These are phyloP conservation scores for Andrena camellia DNA, from an alignment of 2,888 invertebrate genomes.

Conservation along the genomic window DNA sequence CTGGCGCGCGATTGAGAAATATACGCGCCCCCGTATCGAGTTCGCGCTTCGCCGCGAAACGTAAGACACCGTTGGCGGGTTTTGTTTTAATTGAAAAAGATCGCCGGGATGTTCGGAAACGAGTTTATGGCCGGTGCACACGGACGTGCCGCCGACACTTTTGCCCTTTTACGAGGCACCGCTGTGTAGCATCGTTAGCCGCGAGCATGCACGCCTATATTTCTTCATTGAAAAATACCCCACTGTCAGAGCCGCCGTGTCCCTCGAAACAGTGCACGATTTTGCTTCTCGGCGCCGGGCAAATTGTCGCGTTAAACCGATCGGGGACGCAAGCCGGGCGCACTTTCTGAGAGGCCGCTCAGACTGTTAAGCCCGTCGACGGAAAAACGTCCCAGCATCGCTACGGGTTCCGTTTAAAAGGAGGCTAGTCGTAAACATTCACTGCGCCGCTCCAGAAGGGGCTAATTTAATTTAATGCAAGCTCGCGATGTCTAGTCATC, in stretches of 20 bases:
- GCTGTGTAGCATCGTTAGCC: conserved; percentile 18
- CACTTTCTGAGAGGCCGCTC: no score
- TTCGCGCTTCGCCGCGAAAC: background rate
- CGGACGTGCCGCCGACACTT: conserved; percentile 15
- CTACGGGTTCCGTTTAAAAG: background rate
- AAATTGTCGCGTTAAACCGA: background rate
- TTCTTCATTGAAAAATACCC: conserved; percentile 37
- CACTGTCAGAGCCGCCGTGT: background rate
- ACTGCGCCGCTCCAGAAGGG: no score
- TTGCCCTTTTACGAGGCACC: conserved; percentile 11
- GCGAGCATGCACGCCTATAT: background rate
- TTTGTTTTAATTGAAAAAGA: conserved; percentile 52
- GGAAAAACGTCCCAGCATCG: background rate
- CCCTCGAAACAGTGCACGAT: background rate
- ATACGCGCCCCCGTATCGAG: background rate
- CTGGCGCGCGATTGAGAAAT: background rate
- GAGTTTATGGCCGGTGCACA: conserved; percentile 2
- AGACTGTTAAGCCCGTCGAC: no score
- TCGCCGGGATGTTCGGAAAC: conserved; percentile 15
- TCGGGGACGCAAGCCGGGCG: background rate
- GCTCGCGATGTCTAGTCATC: background rate
- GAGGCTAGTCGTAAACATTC: no score
- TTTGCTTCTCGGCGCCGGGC: background rate
- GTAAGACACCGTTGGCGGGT: background rate
- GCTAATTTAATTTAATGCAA: background rate